Conservation (phyloP, 2,113 vertebrate species). For the Phrynocephalus versicolor region DNA sequence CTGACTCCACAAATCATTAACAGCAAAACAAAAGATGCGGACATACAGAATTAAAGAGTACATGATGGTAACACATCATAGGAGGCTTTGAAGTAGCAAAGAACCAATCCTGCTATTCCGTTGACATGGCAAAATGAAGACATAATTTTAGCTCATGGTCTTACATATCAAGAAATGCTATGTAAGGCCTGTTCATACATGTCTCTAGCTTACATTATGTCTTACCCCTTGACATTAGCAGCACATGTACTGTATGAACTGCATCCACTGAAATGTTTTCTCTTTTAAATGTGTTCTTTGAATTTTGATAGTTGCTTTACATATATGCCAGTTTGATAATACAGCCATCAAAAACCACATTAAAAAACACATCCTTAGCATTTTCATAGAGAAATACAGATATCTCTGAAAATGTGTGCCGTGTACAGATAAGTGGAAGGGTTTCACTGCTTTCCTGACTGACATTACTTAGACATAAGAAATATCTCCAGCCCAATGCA, state of each 20-base stretch:
- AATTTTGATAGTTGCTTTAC: background rate
- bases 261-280: background rate
- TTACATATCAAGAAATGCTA: background rate
- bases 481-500: background rate
- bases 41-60: constrained; percentile 17
- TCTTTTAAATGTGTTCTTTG: background rate
- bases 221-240: background rate
- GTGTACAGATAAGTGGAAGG: background rate
- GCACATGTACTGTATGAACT: background rate
- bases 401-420: background rate
- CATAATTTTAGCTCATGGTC: background rate
- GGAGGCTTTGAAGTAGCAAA: constrained; percentile 12
- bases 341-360: background rate
- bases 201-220: background rate
- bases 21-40: constrained; percentile 33
- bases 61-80: constrained; percentile 2
- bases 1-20: constrained; percentile 34
- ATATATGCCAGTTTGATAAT: background rate
- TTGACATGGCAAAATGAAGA: constrained; percentile 18
- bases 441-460: background rate
- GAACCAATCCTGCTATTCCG: background rate
- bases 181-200: background rate
- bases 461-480: constrained; percentile 18
- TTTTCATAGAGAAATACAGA: constrained; percentile 20
- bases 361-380: background rate